Evolutionary conservation across 2,113 vertebrate genomes (phyloP).

Genomic region (Desmodus rotundus): DNA sequence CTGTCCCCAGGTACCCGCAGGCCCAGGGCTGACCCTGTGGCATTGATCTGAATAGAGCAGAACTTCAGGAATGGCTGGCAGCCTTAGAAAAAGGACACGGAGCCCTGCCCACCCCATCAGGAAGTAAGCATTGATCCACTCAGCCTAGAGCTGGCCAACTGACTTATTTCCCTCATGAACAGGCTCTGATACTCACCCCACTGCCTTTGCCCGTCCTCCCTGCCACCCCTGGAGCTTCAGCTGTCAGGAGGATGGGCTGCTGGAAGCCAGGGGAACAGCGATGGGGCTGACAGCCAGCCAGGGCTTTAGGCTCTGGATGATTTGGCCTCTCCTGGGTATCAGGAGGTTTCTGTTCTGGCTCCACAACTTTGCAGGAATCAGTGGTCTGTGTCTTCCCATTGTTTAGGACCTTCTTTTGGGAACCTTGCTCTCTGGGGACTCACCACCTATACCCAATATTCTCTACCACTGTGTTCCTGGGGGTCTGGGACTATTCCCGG

Average conservation of each 20-base stretch:
- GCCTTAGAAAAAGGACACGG: slow-evolving; percentile 37
- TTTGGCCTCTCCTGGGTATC: neutral
- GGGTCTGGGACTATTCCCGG: neutral
- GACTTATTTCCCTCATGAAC: neutral
- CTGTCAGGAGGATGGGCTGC: neutral
- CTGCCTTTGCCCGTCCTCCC: neutral
- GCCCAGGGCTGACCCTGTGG: neutral
- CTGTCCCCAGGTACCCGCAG: neutral
- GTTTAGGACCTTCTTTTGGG: neutral
- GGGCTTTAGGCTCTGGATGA: neutral
- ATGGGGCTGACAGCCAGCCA: neutral
- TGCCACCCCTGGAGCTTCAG: neutral
- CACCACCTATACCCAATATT: no score
- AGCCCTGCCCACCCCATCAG: neutral
- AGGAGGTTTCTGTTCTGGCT: neutral
- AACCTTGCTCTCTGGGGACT: neutral
- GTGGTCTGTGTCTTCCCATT: neutral
- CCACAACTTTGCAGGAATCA: neutral
- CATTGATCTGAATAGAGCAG: slow-evolving; percentile 35
- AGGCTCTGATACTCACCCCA: neutral
- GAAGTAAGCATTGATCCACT: slow-evolving; percentile 49
- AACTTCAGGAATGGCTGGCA: neutral
- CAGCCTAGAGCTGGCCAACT: neutral
- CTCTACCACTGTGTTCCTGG: neutral
- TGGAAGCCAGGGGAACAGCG: neutral